These are phyloP conservation scores for zebrafish (Danio rerio) DNA, from an alignment of 2,113 vertebrate species.

Conservation along the genomic window GRCz12tu NC_133189.1:10446001-10446500, in stretches of 20 bases:
- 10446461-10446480: too few relatives aligned
- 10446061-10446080: conserved; percentile 23
- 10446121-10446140: conserved; percentile 28
- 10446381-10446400: too few relatives aligned
- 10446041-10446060: conserved; percentile 10
- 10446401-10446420: too few relatives aligned
- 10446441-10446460: too few relatives aligned
- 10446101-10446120: conserved; percentile 31
- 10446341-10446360: too few relatives aligned
- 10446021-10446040: conserved; percentile 48
- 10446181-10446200: neutral
- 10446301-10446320: neutral
- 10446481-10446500: too few relatives aligned
- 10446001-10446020: conserved; percentile 9
- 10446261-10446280: neutral
- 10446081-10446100: conserved; percentile 27
- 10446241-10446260: neutral
- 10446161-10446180: conserved; percentile 15
- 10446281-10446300: neutral
- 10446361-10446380: too few relatives aligned
- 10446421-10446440: too few relatives aligned
- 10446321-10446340: too few relatives aligned
- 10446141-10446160: conserved; percentile 16
- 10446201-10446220: neutral
- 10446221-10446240: neutral